These are phyloP conservation scores for Lanius ludovicianus DNA, from an alignment of 2,113 vertebrate species.

Conservation along the genomic window DNA sequence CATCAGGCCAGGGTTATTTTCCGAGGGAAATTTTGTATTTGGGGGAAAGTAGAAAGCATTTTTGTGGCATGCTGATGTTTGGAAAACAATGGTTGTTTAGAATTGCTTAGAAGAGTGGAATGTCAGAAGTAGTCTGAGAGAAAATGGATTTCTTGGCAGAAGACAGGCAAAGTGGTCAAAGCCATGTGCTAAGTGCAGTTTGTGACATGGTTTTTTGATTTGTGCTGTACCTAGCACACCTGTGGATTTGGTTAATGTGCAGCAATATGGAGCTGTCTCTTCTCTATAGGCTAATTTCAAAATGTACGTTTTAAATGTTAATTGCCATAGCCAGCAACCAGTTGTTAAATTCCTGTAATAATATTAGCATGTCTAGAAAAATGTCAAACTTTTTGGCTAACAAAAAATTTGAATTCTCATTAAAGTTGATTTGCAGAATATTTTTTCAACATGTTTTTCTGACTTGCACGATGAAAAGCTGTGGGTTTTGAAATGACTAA, in stretches of 20 bases:
- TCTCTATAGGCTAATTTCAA: not conserved
- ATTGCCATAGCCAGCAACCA: not conserved
- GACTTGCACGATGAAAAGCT: not conserved
- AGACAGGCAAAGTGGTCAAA: not conserved
- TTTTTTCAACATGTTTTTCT: not conserved
- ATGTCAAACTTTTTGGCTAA: not conserved
- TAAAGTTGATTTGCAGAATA: not conserved
- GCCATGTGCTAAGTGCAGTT: not conserved
- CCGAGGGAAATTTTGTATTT: conserved; percentile 11
- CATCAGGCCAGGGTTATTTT: not conserved
- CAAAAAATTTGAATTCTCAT: not conserved
- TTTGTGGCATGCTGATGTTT: conserved; percentile 55
- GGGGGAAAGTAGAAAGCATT: conserved; percentile 49
- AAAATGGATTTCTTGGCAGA: conserved; percentile 61
- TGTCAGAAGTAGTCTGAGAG: conserved; percentile 28
- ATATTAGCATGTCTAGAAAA: not conserved
- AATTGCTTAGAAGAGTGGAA: conserved; percentile 56
- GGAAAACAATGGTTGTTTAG: conserved; percentile 59
- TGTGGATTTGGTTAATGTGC: not conserved
- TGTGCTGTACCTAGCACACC: not conserved
- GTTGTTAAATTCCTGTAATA: not conserved
- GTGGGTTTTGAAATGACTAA: conserved; percentile 1
- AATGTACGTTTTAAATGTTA: not conserved
- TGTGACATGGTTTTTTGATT: not conserved
- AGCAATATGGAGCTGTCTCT: not conserved